These are phyloP conservation scores for Cheirogaleus medius DNA, from an alignment of 2,113 vertebrate genomes.

Conservation along the genomic window DNA sequence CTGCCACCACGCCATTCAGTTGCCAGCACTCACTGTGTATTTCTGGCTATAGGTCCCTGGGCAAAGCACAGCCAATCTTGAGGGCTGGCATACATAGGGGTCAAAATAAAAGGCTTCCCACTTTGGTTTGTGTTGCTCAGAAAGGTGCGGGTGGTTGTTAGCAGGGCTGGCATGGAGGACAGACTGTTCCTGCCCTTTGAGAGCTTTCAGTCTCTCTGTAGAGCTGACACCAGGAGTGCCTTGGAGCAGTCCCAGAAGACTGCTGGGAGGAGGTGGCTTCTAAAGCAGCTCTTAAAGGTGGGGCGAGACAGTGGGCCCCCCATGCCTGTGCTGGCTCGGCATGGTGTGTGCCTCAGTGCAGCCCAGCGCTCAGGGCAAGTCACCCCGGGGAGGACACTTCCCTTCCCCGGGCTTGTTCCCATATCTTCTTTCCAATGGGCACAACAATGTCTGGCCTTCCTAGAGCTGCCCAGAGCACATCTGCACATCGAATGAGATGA, in stretches of 20 bases:
- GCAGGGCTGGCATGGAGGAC: too few species aligned
- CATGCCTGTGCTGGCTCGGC: not conserved
- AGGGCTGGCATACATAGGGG: not conserved
- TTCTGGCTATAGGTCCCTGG: not conserved
- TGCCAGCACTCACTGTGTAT: not conserved
- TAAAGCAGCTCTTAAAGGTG: not conserved
- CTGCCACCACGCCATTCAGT: not conserved
- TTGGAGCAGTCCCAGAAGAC: not conserved
- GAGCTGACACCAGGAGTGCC: not conserved
- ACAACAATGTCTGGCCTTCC: not conserved
- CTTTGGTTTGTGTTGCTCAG: not conserved
- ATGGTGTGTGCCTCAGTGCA: not conserved
- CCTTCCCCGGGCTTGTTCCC: not conserved
- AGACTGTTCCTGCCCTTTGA: not conserved
- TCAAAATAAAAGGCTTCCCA: not conserved
- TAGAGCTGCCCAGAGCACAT: not conserved
- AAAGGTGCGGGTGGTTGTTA: not conserved
- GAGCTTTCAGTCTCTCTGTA: not conserved
- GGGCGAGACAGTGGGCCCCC: not conserved
- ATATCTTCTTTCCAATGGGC: not conserved
- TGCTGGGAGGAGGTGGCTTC: not conserved
- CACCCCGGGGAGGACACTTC: not conserved
- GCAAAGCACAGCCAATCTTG: not conserved
- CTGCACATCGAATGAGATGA: not conserved
- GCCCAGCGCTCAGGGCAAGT: not conserved